Conservation (phyloP, 2,113 vertebrate genomes). For the Ancistrus triradiatus region DNA sequence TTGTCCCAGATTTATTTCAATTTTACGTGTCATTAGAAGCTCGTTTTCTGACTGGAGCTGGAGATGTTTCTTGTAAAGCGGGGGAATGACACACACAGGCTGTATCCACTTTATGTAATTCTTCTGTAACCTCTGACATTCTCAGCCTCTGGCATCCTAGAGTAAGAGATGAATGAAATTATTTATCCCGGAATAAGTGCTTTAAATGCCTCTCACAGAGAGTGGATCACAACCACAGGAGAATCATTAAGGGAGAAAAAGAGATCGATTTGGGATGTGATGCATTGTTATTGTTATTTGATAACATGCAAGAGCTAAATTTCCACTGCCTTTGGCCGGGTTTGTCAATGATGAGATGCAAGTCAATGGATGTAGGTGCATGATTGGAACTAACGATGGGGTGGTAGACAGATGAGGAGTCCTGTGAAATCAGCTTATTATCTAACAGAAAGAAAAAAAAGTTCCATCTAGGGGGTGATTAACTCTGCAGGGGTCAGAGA, state of each 20-base stretch:
- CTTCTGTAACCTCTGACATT: too few species aligned
- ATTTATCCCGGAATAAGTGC: too few species aligned
- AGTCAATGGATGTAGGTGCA: background rate
- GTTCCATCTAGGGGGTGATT: background rate
- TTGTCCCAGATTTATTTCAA: background rate
- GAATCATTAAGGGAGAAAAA: background rate
- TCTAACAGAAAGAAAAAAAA: slow-evolving; percentile 1
- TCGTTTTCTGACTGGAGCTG: background rate
- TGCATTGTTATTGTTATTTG: background rate
- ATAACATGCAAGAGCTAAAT: background rate
- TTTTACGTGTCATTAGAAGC: background rate
- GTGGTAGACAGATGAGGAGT: background rate
- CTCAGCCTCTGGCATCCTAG: too few species aligned
- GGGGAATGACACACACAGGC: background rate
- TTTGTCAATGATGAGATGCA: background rate
- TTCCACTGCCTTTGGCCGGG: background rate
- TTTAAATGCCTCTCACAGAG: too few species aligned
- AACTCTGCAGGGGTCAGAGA: background rate
- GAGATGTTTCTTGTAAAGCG: background rate
- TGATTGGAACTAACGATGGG: background rate
- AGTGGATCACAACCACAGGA: too few species aligned
- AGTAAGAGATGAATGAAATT: too few species aligned
- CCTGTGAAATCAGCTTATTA: background rate
- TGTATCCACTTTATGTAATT: background rate
- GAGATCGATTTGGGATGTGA: background rate